Percentiles rank a stretch among this genome's conserved stretches.
These are phyloP conservation scores for Phymorhynchus buccinoides DNA, from an alignment of 1,140 invertebrate genomes.

Conservation along the genomic window DNA sequence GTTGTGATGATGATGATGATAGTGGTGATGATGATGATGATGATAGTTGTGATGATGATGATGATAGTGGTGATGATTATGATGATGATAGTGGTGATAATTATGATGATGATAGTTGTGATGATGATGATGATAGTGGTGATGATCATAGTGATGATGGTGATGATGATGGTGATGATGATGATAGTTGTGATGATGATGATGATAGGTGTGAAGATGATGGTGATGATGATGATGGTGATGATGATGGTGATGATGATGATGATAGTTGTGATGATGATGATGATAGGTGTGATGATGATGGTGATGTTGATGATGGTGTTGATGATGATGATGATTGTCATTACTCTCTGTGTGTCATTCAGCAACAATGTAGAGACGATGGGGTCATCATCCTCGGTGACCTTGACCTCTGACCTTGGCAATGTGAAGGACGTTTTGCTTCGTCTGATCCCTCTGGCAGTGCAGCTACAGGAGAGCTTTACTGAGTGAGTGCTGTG, in stretches of 20 bases:
- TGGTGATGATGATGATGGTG: neutral
- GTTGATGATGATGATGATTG: constrained; percentile 31
- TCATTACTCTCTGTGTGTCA: too few species aligned
- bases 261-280: constrained; percentile 34
- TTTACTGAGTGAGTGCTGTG: neutral
- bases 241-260: constrained; percentile 24
- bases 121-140: constrained; percentile 19
- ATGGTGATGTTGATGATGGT: constrained; percentile 20
- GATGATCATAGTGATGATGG: too few species aligned
- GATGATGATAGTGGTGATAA: too few species aligned
- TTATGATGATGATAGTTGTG: constrained; percentile 9
- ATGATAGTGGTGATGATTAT: too few species aligned
- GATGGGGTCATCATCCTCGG: neutral
- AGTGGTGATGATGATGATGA: too few species aligned
- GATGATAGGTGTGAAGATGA: neutral
- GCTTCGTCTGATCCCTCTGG: neutral
- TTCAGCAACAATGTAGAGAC: constrained; percentile 16
- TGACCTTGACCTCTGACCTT: neutral
- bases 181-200: constrained; percentile 21
- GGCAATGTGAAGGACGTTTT: neutral
- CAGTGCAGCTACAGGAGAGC: neutral
- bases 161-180: too few species aligned
- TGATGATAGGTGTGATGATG: constrained; percentile 34
- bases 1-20: too few species aligned
- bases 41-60: too few species aligned